Evolutionary conservation across 2,113 vertebrate genomes (phyloP).

Genomic region (Colistium nudipinnis): DNA sequence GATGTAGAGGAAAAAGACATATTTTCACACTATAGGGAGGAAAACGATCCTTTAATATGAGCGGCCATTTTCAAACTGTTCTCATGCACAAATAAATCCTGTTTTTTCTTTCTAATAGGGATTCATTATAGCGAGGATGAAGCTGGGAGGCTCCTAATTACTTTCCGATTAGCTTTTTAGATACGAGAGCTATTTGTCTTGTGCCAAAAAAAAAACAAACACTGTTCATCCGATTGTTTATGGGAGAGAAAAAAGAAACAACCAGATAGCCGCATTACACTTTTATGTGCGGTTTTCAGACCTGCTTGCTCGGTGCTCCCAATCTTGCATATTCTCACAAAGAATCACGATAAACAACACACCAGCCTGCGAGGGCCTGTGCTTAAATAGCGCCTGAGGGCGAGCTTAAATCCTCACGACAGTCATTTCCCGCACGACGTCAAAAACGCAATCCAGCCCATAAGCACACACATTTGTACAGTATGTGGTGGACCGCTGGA

Average conservation of each 20-base stretch:
- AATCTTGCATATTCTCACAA: conserved; percentile 13
- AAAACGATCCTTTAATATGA: not conserved
- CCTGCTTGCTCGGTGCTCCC: not conserved
- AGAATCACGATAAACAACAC: conserved; percentile 1
- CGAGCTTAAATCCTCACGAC: conserved; percentile 65
- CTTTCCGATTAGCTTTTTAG: conserved; percentile 21
- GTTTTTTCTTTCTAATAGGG: conserved; percentile 6
- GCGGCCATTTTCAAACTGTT: not conserved
- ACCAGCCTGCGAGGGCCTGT: conserved; percentile 16
- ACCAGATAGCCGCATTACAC: not conserved
- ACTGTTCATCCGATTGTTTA: not conserved
- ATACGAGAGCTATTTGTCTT: not conserved
- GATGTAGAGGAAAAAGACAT: too few species aligned
- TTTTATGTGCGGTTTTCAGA: not conserved
- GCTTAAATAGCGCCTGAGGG: conserved; percentile 48
- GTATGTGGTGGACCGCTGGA: not conserved
- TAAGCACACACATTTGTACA: not conserved
- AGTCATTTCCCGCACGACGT: conserved; percentile 56
- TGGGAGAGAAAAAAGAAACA: not conserved
- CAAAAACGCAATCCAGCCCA: conserved; percentile 31
- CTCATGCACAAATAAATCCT: not conserved
- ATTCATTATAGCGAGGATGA: not conserved
- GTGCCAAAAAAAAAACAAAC: not conserved
- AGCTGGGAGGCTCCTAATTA: conserved; percentile 12
- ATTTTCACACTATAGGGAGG: not conserved